phyloP scores from a whole-genome alignment of 2,888 invertebrate species.

The Euclidia mi region DNA sequence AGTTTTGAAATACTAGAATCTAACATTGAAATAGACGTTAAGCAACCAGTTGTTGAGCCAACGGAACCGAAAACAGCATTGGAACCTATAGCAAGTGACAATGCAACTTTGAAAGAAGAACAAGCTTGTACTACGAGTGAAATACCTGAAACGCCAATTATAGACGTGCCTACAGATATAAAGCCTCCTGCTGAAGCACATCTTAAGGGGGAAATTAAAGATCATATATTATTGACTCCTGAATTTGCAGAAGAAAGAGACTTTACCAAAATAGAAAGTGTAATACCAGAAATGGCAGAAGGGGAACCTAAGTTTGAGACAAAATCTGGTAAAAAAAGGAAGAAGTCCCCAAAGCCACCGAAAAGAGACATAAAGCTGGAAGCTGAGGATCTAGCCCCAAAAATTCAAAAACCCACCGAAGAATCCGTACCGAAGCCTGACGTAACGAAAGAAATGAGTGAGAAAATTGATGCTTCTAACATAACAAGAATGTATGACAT shows the following conservation, averaged over 20 bases:
- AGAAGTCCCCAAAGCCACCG: constrained; percentile 60
- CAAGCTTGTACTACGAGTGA: constrained; percentile 24
- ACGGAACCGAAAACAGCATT: constrained; percentile 11
- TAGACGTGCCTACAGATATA: constrained; percentile 15
- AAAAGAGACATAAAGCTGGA: constrained; percentile 29
- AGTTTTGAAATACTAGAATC: constrained; percentile 25
- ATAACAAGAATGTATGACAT: constrained; percentile 48
- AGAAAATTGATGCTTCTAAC: constrained; percentile 38
- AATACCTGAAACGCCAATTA: constrained; percentile 16
- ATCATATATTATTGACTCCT: constrained; percentile 41
- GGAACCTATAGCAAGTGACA: constrained; percentile 34
- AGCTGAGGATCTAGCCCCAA: constrained; percentile 7
- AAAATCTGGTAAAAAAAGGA: constrained; percentile 62
- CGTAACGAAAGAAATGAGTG: constrained; percentile 5
- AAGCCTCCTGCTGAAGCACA: constrained; percentile 4
- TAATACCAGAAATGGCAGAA: constrained; percentile 27
- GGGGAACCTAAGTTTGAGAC: constrained; percentile 47
- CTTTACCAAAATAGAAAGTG: constrained; percentile 21
- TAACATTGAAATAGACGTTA: constrained; percentile 21
- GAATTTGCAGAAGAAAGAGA: constrained; percentile 34
- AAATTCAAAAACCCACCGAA: constrained; percentile 19
- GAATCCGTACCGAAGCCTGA: constrained; percentile 7
- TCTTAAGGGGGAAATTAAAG: constrained; percentile 12
- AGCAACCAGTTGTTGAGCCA: constrained; percentile 3
- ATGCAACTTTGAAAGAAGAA: constrained; percentile 26